Evolutionary conservation across 2,113 vertebrate genomes (phyloP).

Genomic region (Campylomormyrus tamandua): DNA sequence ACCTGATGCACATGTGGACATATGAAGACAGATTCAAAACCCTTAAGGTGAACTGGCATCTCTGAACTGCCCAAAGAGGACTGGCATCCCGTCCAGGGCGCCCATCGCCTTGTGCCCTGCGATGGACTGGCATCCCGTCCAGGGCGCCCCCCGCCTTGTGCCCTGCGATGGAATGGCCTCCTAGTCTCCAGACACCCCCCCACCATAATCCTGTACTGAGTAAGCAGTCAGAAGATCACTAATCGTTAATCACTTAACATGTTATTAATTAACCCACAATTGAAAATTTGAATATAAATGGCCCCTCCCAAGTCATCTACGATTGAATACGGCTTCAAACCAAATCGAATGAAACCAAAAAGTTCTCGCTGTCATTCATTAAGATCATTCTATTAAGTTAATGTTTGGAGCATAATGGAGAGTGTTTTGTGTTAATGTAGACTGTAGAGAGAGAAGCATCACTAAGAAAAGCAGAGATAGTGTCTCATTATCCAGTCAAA

Average conservation of each 20-base stretch:
- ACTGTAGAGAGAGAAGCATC: not conserved
- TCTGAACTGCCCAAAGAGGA: too few species aligned
- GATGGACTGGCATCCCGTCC: too few species aligned
- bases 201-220: not conserved
- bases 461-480: conserved; percentile 7
- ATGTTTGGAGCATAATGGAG: conserved; percentile 1
- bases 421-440: conserved; percentile 12
- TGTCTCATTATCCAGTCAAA: conserved; percentile 20
- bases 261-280: not conserved
- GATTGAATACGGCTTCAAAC: not conserved
- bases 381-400: not conserved
- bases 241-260: not conserved
- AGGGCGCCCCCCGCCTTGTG: too few species aligned
- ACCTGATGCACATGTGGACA: not conserved
- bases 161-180: too few species aligned
- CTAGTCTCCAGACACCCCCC: not conserved
- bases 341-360: not conserved
- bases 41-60: not conserved
- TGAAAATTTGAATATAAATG: not conserved
- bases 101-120: too few species aligned
- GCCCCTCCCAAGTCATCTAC: not conserved
- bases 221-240: not conserved
- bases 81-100: too few species aligned
- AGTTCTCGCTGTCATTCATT: not conserved
- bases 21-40: too few species aligned